These are phyloP conservation scores for Bombus polaris DNA, from an alignment of 1,140 invertebrate genomes.

Conservation along the genomic window DNA sequence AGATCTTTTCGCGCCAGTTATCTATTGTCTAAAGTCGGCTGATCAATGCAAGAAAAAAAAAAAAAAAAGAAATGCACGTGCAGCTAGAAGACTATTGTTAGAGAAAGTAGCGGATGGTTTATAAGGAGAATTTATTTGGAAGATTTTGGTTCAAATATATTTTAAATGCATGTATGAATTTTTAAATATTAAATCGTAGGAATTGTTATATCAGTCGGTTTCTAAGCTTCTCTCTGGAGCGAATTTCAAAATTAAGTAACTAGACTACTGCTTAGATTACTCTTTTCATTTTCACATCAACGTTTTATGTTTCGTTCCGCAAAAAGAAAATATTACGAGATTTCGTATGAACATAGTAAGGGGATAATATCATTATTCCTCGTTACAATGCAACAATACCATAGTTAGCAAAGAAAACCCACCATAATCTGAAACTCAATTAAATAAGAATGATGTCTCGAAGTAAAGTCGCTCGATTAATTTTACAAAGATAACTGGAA, in stretches of 20 bases:
- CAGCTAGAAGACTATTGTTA: too few species aligned
- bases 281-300: too few species aligned
- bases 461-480: too few species aligned
- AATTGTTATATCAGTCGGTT: background rate
- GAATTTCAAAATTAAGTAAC: background rate
- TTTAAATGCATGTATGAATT: too few species aligned
- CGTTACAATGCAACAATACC: background rate
- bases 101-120: too few species aligned
- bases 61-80: too few species aligned
- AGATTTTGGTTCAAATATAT: too few species aligned
- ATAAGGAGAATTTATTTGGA: too few species aligned
- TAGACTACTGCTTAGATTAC: background rate
- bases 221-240: constrained; percentile 13
- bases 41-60: too few species aligned
- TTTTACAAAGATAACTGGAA: too few species aligned
- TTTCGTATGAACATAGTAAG: background rate
- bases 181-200: background rate
- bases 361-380: background rate
- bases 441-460: background rate
- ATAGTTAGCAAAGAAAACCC: background rate
- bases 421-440: background rate
- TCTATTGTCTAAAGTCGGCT: too few species aligned
- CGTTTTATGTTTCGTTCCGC: too few species aligned
- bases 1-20: background rate
- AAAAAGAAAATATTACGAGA: background rate